phyloP scores from a whole-genome alignment of 2,797 vertebrate species.

The Diplodus puntazzo region DNA sequence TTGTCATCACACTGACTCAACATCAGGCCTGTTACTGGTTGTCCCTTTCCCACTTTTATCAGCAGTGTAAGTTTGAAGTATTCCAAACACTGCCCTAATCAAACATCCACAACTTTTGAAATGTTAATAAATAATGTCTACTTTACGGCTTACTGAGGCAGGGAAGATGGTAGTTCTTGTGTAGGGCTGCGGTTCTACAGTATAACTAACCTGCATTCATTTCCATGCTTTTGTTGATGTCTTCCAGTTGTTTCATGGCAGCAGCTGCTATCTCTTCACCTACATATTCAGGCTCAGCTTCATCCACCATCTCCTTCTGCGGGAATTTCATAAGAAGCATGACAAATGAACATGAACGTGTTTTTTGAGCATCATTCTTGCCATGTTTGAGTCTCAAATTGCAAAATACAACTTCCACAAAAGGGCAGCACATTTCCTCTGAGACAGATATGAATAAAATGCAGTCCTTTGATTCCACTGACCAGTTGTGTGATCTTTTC shows the following conservation, averaged over 20 bases:
- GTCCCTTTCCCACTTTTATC: background rate
- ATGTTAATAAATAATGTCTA: background rate
- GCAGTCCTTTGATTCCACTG: slow-evolving; percentile 55
- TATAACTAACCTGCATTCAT: slow-evolving; percentile 82
- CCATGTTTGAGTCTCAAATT: background rate
- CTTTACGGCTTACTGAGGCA: background rate
- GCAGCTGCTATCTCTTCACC: slow-evolving; percentile 66
- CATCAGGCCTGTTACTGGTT: background rate
- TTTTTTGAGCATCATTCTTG: background rate
- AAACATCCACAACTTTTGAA: slow-evolving; percentile 1
- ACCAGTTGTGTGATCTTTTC: slow-evolving; percentile 91
- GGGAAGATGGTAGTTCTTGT: background rate
- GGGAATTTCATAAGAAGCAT: slow-evolving; percentile 10
- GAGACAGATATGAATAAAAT: background rate
- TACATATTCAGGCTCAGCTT: slow-evolving; percentile 67
- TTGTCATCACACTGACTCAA: background rate
- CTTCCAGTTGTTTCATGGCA: slow-evolving; percentile 83
- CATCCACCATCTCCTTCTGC: slow-evolving; percentile 65
- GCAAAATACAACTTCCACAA: slow-evolving; percentile 19
- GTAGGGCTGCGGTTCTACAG: background rate
- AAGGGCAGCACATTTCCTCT: slow-evolving; percentile 31
- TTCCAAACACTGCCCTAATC: background rate
- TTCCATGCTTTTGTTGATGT: slow-evolving; percentile 86
- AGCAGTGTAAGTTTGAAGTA: background rate
- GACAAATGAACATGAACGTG: background rate